These are phyloP conservation scores for Buathra laborator DNA, from an alignment of 2,888 invertebrate species.

Conservation along the genomic window DNA sequence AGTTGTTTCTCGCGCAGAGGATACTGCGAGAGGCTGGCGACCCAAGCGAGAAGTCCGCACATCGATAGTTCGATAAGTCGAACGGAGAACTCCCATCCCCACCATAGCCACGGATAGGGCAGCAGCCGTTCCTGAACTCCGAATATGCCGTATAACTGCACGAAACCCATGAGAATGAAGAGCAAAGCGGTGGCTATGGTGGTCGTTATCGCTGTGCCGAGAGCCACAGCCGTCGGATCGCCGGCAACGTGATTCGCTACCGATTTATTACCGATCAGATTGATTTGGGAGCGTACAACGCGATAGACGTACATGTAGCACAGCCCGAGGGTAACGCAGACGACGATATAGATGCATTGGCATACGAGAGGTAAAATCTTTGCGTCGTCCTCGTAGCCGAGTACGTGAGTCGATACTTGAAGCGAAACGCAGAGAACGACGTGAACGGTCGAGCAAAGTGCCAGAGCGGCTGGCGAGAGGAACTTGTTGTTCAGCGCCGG, in stretches of 20 bases:
- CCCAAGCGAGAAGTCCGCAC: slow-evolving; percentile 94
- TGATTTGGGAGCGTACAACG: slow-evolving; percentile 92
- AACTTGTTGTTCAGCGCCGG: slow-evolving; percentile 89
- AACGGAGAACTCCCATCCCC: slow-evolving; percentile 95
- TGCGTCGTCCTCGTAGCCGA: slow-evolving; percentile 83
- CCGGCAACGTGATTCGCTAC: slow-evolving; percentile 89
- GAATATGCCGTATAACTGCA: slow-evolving; percentile 94
- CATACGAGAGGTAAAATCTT: slow-evolving; percentile 91
- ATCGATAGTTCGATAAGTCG: slow-evolving; percentile 95
- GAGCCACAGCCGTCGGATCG: slow-evolving; percentile 87
- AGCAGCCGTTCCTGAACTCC: slow-evolving; percentile 86
- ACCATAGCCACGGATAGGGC: slow-evolving; percentile 92
- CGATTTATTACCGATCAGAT: slow-evolving; percentile 84
- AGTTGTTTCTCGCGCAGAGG: slow-evolving; percentile 88
- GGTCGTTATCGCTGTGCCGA: slow-evolving; percentile 95
- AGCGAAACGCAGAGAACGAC: slow-evolving; percentile 93
- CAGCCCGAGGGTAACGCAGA: slow-evolving; percentile 93
- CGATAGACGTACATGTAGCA: slow-evolving; percentile 95
- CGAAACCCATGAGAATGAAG: slow-evolving; percentile 92
- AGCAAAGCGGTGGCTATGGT: slow-evolving; percentile 95
- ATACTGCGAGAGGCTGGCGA: slow-evolving; percentile 91
- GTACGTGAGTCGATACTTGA: slow-evolving; percentile 87
- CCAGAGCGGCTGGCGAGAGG: slow-evolving; percentile 92
- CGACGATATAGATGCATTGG: slow-evolving; percentile 94
- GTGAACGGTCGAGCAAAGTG: slow-evolving; percentile 92